Evolutionary conservation across 1,140 invertebrate species (phyloP), one percentile per base, ranked within the genome.

Genomic region (Anastatus disparis): DNA sequence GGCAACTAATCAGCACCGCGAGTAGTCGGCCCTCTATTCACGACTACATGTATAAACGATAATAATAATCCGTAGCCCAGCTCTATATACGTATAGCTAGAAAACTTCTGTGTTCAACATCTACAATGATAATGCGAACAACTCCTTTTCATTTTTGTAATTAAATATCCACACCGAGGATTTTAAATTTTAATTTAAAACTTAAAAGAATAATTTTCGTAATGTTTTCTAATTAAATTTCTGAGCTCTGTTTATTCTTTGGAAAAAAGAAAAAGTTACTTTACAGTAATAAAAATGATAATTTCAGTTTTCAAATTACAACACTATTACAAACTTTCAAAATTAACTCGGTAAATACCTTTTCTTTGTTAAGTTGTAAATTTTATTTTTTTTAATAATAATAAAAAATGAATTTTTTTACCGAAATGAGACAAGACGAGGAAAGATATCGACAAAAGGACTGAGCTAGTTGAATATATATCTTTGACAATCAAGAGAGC

Each of bases 1-100:
- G 62, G 61, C 77, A 73, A 78, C 79, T 81, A 83, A 83, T 82
- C 79, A 82, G 75, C 78, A 74, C 75, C 73, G 76, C 78, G 74
- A 75, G 58, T 35, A 4, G 31, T 35, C 31, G 31, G 4, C 31
- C 31, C 31, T 6, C 31, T 10, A 35, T 35, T 6, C 31, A 6
- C 31, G 10, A 35, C 4, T 10, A 35, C 31, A 35, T 10, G 10
- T 10, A 35, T 35, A 35, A 4, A 35, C 31, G 31, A 6, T 42
- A 44, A 66, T 66, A 66, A 66, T 56, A 55, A 66, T 56, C 64
- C 22, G 52, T 12, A 20, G n/a, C 17, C 48, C n/a, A n/a, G 27
- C 27, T 42, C 29, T 10, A 2, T n/a, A n/a, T n/a, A n/a, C n/a
- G n/a, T n/a, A n/a, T n/a, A n/a, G n/a, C n/a, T n/a, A n/a, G n/a